Evolutionary conservation across 1,140 invertebrate genomes (phyloP).

Genomic region (Monomorium pharaonis): DNA sequence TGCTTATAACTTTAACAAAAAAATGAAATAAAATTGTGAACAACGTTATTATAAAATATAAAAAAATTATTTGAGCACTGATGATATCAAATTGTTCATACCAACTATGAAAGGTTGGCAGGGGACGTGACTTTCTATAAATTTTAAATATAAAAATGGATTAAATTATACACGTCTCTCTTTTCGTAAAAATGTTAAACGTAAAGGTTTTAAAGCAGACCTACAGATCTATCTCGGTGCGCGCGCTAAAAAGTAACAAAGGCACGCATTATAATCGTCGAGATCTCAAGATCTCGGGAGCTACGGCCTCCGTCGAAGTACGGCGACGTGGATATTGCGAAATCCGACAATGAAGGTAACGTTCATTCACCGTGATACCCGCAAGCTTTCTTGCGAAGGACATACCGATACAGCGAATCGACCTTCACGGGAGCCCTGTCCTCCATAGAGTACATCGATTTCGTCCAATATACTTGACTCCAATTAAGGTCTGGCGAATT

Average conservation of each 20-base stretch:
- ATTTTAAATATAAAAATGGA: not conserved
- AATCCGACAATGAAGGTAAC: constrained; percentile 75
- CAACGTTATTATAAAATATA: not conserved
- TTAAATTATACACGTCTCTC: not conserved
- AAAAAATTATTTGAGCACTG: not conserved
- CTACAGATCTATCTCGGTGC: not conserved
- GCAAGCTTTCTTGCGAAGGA: constrained; percentile 52
- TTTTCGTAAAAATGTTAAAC: not conserved
- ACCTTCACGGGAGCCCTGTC: constrained; percentile 33
- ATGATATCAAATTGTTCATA: not conserved
- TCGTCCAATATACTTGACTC: not conserved
- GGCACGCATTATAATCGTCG: not conserved
- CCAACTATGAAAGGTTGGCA: not conserved
- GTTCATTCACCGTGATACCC: constrained; percentile 78
- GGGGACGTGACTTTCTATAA: not conserved
- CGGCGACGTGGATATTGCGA: constrained; percentile 72
- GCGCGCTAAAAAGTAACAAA: constrained; percentile 1
- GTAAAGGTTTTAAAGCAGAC: not conserved
- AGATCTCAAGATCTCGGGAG: constrained; percentile 63
- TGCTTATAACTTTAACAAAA: not conserved
- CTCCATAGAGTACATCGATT: constrained; percentile 31
- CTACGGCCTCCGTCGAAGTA: constrained; percentile 75
- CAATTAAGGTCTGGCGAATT: not conserved
- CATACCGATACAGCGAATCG: not conserved
- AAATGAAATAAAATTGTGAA: not conserved